Conservation (phyloP, 2,797 vertebrate species). For the Iguana delicatissima region DNA sequence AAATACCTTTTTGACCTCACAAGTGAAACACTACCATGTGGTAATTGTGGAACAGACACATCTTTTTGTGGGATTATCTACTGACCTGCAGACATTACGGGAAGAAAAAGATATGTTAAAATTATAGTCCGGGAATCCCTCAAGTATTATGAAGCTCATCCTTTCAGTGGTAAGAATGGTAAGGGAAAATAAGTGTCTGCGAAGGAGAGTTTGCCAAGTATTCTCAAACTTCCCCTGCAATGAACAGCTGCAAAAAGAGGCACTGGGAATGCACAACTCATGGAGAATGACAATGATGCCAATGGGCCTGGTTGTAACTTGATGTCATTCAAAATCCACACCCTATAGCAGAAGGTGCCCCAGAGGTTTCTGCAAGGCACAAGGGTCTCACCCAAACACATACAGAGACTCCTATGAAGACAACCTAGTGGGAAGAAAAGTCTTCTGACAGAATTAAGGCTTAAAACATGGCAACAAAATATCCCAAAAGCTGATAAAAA, state of each 20-base stretch:
- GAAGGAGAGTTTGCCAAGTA: neutral
- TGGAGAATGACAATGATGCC: neutral
- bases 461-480: neutral
- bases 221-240: neutral
- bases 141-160: neutral
- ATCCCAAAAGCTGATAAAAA: neutral
- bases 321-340: neutral
- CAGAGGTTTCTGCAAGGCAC: neutral
- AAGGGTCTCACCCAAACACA: neutral
- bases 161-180: neutral
- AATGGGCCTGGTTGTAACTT: neutral
- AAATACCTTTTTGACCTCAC: no score
- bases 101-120: no score
- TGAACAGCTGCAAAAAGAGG: neutral
- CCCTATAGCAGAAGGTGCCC: neutral
- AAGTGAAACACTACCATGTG: neutral
- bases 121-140: neutral
- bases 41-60: neutral
- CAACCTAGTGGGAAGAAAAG: no score
- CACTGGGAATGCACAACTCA: neutral
- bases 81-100: neutral
- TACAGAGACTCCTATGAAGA: neutral
- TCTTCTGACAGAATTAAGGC: neutral
- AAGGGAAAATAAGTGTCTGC: no score
- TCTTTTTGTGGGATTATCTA: neutral